Evolutionary conservation across 2,113 vertebrate genomes (phyloP), one percentile per base, ranked within the genome.

Genomic region (Nannobrachium achirus): DNA sequence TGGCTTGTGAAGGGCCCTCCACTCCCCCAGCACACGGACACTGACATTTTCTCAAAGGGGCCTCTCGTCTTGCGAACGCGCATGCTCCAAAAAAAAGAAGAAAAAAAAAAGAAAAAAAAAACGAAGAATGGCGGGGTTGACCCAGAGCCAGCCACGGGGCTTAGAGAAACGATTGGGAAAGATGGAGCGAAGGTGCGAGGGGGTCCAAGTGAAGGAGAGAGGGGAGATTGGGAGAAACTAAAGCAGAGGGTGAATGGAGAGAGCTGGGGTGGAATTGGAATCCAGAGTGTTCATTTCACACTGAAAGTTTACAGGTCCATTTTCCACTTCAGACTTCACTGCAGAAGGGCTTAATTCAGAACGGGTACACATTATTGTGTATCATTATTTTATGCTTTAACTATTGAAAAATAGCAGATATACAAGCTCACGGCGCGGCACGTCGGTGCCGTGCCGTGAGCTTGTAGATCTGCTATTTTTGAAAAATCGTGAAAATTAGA

Each of bases 1-100:
- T 95, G 93, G 82, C 88, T 88, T 70, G 88, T 94, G 94, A 95
- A 93, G 89, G 93, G 88, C 83, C 89, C 90, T 87, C 88, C 76
- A 93, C 89, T 93, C 86, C 52, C 59, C 14, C 83, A 84, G 90
- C 90, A 91, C 92, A 93, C 89, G 91, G 93, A 93, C 92, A 88
- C 91, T 92, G 93, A 94, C 93, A 92, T 94, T 93, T 92, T 51
- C 84, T 88, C 82, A 82, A 84, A 82, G 79, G 79, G 72, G 70
- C 66, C 78, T 33, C 25, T 33, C 25, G 3, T 33, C 3, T 33
- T 33, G 25, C 69, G 88, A 88, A 80, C 92, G 92, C 85, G 66
- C 83, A 73, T 90, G 83, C 88, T 87, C 66, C 85, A 92, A 87
- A 85, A 39, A 91, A 94, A 93, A n/a, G n/a, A n/a, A n/a, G n/a